Evolutionary conservation across 2,113 vertebrate genomes (phyloP).

Genomic region (Microcebus ravelobensis): DNA sequence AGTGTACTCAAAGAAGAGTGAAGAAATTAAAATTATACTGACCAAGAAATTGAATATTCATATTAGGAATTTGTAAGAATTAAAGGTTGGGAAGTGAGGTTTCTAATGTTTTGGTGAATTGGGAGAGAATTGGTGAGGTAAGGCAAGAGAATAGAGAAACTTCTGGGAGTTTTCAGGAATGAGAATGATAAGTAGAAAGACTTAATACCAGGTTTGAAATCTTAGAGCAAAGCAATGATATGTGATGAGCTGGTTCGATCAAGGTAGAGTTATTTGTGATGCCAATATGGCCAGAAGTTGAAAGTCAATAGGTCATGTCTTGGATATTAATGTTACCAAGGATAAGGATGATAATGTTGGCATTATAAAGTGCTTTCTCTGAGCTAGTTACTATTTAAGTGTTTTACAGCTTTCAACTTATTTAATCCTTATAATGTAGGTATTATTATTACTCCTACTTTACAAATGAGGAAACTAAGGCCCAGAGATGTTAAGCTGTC

Average conservation of each 20-base stretch:
- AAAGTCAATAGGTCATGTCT: background rate
- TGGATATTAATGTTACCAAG: background rate
- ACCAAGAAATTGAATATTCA: background rate
- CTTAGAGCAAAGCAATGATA: background rate
- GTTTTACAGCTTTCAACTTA: background rate
- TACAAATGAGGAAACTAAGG: background rate
- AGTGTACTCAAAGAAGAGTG: background rate
- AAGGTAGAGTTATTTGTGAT: background rate
- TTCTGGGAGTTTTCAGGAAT: constrained; percentile 28
- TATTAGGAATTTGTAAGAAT: background rate
- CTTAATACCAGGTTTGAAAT: background rate
- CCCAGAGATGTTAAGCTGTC: background rate
- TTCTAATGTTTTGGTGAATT: background rate
- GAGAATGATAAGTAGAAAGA: background rate
- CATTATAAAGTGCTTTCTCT: background rate
- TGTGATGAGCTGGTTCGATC: background rate
- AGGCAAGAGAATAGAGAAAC: background rate
- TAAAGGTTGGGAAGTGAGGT: background rate
- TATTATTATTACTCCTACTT: background rate
- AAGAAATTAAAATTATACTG: background rate
- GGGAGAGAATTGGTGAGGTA: background rate
- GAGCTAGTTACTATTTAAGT: background rate
- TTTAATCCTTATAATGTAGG: background rate
- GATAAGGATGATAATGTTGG: background rate
- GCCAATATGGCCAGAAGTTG: background rate